A percentile compares a stretch with the other conserved stretches of the same genome.
Evolutionary conservation across 2,113 vertebrate species (phyloP).

Genomic region (Malurus melanocephalus): DNA sequence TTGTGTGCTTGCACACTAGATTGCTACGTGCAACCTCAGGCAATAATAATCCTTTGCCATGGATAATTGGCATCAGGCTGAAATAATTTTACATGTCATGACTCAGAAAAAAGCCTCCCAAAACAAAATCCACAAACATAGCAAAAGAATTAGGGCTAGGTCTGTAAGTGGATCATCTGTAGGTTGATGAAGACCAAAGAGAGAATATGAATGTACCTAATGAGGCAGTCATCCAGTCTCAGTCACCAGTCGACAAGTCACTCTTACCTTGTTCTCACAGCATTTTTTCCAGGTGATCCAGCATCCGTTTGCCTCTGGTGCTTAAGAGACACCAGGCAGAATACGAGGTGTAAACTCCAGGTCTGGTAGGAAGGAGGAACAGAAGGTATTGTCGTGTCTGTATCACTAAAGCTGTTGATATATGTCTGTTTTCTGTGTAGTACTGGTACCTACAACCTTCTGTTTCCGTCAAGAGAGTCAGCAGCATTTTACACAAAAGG

Average conservation of each 20-base stretch:
- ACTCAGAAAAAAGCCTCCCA: not conserved
- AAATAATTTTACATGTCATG: not conserved
- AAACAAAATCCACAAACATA: not conserved
- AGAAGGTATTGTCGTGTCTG: not conserved
- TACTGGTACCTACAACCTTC: not conserved
- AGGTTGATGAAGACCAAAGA: not conserved
- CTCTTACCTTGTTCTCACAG: not conserved
- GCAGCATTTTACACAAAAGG: not conserved
- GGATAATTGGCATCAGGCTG: not conserved
- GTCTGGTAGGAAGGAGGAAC: not conserved
- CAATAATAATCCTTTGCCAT: not conserved
- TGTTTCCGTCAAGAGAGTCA: not conserved
- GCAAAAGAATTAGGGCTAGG: not conserved
- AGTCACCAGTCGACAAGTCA: not conserved
- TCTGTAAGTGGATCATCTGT: not conserved
- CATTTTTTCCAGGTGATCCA: not conserved
- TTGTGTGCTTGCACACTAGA: not conserved
- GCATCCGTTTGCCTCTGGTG: accelerated
- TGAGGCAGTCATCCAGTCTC: not conserved
- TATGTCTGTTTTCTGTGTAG: not conserved
- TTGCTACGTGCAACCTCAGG: accelerated
- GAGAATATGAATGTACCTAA: not conserved
- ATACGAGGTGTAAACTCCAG: accelerated
- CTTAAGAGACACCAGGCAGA: not conserved
- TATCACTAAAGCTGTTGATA: accelerated